These are phyloP conservation scores for Gephyroberyx darwinii DNA, from an alignment of 2,797 vertebrate genomes.

Conservation along the genomic window DNA sequence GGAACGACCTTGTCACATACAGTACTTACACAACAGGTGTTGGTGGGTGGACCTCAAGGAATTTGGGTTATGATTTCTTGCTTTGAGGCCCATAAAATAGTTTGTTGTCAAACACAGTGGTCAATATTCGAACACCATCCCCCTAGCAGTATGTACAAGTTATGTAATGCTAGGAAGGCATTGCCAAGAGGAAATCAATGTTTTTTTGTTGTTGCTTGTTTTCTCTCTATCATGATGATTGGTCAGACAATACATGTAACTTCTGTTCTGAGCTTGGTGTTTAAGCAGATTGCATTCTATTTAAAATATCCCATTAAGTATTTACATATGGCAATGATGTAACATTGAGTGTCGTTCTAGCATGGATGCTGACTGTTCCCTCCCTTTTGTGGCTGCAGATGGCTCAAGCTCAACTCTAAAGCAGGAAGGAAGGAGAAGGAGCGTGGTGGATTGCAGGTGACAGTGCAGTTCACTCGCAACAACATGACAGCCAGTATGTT, in stretches of 20 bases:
- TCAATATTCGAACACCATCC: constrained; percentile 13
- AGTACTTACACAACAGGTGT: constrained; percentile 21
- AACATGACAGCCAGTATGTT: constrained; percentile 98
- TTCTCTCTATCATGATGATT: constrained; percentile 1
- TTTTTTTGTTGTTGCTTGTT: constrained; percentile 22
- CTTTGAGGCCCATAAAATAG: constrained; percentile 26
- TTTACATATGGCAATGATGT: constrained; percentile 7
- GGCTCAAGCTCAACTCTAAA: constrained; percentile 95
- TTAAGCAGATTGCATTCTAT: neutral
- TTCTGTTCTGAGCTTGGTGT: constrained; percentile 11
- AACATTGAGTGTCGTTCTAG: neutral
- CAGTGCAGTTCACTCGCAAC: constrained; percentile 92
- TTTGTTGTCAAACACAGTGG: constrained; percentile 37
- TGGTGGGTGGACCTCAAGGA: constrained; percentile 28
- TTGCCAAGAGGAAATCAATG: constrained; percentile 54
- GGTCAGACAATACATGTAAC: neutral
- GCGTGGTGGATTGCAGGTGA: constrained; percentile 90
- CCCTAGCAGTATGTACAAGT: constrained; percentile 22
- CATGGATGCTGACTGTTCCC: neutral
- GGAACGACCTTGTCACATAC: constrained; percentile 11
- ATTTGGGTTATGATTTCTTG: constrained; percentile 44
- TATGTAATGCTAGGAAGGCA: constrained; percentile 52
- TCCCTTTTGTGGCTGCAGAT: constrained; percentile 78
- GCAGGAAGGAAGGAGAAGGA: constrained; percentile 93
- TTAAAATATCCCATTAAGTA: neutral